These are phyloP conservation scores for Zaprionus inermis DNA, from an alignment of 1,140 invertebrate genomes.

Conservation along the genomic window DNA sequence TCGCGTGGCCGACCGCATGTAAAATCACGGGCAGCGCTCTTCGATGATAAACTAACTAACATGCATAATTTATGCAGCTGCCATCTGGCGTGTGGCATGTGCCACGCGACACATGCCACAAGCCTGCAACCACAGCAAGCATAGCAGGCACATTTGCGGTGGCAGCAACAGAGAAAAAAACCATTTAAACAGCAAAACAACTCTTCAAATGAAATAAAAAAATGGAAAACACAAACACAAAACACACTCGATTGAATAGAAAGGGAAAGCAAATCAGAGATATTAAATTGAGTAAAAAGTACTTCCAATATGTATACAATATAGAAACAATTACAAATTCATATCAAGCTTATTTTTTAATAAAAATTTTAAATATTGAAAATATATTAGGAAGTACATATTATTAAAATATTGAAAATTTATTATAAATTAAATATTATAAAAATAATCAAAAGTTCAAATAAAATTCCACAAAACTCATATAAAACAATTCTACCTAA, in stretches of 20 bases:
- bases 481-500: too few relatives aligned
- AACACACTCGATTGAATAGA: neutral
- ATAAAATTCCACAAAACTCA: too few relatives aligned
- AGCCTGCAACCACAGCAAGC: slow-evolving; percentile 34
- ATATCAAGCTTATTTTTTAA: too few relatives aligned
- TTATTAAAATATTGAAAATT: too few relatives aligned
- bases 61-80: slow-evolving; percentile 62
- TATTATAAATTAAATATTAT: too few relatives aligned
- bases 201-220: slow-evolving; percentile 3
- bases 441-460: too few relatives aligned
- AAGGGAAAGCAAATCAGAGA: too few relatives aligned
- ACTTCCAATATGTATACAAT: too few relatives aligned
- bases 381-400: too few relatives aligned
- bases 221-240: neutral
- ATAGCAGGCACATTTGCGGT: slow-evolving; percentile 51
- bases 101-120: slow-evolving; percentile 41
- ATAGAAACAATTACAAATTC: too few relatives aligned
- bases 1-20: slow-evolving; percentile 39
- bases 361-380: too few relatives aligned
- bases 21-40: slow-evolving; percentile 44
- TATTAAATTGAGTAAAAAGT: too few relatives aligned
- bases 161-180: slow-evolving; percentile 22
- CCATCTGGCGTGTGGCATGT: slow-evolving; percentile 33
- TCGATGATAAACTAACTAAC: slow-evolving; percentile 76
- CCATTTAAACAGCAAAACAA: neutral